phyloP scores from a whole-genome alignment of 1,140 invertebrate genomes.

The Steinernema feltiae region DNA sequence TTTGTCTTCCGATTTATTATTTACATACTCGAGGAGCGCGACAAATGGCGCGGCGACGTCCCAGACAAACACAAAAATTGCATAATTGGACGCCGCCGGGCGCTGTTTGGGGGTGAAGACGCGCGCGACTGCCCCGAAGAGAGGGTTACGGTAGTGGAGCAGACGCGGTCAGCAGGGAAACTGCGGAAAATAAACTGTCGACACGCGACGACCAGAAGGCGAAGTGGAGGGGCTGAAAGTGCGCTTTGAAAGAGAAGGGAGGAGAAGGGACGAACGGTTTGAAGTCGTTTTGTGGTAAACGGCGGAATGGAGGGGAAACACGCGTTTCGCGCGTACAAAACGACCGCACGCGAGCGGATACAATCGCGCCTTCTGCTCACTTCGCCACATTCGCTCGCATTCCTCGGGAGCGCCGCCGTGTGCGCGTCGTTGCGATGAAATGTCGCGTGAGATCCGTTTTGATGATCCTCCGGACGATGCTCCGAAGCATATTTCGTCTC shows the following conservation, averaged over 20 bases:
- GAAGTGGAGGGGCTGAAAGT: too few species aligned
- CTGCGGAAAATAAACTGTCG: too few species aligned
- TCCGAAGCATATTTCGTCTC: conserved; percentile 9
- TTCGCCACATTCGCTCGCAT: too few species aligned
- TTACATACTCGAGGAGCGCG: conserved; percentile 9
- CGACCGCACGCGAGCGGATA: conserved; percentile 4
- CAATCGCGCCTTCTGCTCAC: neutral
- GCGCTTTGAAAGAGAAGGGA: too few species aligned
- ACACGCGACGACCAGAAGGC: too few species aligned
- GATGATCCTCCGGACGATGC: conserved; percentile 8
- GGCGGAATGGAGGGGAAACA: neutral
- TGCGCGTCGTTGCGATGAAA: neutral
- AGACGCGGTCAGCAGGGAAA: too few species aligned
- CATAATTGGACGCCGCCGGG: conserved; percentile 6
- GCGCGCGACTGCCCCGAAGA: neutral
- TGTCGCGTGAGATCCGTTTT: conserved; percentile 2
- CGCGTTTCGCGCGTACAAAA: neutral
- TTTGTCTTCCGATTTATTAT: neutral
- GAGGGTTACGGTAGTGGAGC: neutral
- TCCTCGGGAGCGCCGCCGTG: neutral
- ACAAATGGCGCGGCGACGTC: neutral
- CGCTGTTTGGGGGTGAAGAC: neutral
- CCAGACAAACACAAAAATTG: neutral
- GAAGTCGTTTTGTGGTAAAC: neutral
- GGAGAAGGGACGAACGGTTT: neutral